A percentile compares a stretch with the other conserved stretches of the same genome.
Evolutionary conservation across 2,797 vertebrate species (phyloP).

Genomic region (Sebastes wilsoni): DNA sequence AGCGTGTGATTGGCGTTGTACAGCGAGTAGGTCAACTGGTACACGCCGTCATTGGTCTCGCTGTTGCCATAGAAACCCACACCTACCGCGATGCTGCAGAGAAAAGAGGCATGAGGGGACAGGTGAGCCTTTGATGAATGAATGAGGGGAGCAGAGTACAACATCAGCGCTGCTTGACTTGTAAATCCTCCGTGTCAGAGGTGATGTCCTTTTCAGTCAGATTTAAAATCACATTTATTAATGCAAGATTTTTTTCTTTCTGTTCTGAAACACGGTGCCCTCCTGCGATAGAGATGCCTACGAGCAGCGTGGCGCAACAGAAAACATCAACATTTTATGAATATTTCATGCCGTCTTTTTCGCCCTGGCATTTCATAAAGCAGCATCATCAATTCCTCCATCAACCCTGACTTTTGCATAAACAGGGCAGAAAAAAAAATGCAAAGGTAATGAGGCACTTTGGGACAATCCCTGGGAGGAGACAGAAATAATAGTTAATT

Average conservation of each 20-base stretch:
- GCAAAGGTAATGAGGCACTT: constrained; percentile 33
- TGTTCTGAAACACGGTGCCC: not conserved
- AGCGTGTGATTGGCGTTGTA: constrained; percentile 94
- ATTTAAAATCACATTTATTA: not conserved
- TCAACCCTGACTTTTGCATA: constrained; percentile 3
- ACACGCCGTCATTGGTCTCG: constrained; percentile 92
- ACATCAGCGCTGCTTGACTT: not conserved
- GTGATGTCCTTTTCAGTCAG: not conserved
- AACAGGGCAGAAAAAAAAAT: not conserved
- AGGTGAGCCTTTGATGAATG: constrained; percentile 48
- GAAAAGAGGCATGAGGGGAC: constrained; percentile 16
- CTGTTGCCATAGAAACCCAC: constrained; percentile 98
- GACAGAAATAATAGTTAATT: not conserved
- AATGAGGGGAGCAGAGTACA: constrained; percentile 26
- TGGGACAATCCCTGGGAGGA: not conserved
- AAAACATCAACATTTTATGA: constrained; percentile 7
- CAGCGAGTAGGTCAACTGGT: constrained; percentile 94
- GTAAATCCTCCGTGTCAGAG: not conserved
- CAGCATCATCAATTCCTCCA: constrained; percentile 7
- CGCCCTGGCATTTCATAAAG: constrained; percentile 3
- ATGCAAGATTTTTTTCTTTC: not conserved
- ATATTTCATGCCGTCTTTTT: constrained; percentile 28
- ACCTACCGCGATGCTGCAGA: constrained; percentile 88
- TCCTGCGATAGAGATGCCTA: not conserved
- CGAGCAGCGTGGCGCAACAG: not conserved